These are phyloP conservation scores for Zaprionus davidi DNA, from an alignment of 1,140 invertebrate genomes.

Conservation along the genomic window DNA sequence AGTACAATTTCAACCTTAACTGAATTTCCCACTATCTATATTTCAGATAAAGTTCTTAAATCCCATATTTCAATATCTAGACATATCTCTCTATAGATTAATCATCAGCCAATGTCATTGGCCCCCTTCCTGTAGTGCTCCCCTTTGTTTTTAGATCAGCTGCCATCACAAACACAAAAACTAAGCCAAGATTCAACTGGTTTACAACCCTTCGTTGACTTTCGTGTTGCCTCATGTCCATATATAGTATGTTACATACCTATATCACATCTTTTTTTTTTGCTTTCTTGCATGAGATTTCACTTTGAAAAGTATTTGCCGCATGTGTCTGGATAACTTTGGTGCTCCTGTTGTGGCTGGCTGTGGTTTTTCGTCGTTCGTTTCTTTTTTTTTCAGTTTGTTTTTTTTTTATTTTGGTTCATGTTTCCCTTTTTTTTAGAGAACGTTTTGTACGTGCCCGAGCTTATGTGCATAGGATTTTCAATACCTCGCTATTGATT, in stretches of 20 bases:
- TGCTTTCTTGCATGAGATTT: slow-evolving; percentile 54
- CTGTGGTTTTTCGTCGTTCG: slow-evolving; percentile 55
- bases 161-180: slow-evolving; percentile 27
- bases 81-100: background rate
- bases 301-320: slow-evolving; percentile 82
- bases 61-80: background rate
- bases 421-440: slow-evolving; percentile 48
- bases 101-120: slow-evolving; percentile 36
- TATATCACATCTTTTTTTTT: slow-evolving; percentile 13
- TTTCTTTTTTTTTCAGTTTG: slow-evolving; percentile 26
- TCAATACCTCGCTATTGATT: slow-evolving; percentile 79
- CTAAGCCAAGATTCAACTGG: slow-evolving; percentile 50
- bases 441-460: slow-evolving; percentile 77
- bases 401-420: slow-evolving; percentile 51
- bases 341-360: slow-evolving; percentile 57
- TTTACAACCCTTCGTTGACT: slow-evolving; percentile 43
- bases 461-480: slow-evolving; percentile 80
- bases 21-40: too few species aligned
- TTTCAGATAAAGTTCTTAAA: too few species aligned
- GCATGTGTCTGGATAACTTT: slow-evolving; percentile 76
- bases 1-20: too few species aligned
- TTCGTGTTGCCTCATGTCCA: slow-evolving; percentile 11
- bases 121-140: background rate
- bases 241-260: background rate
- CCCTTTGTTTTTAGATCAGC: slow-evolving; percentile 35